Percentiles rank a stretch among this genome's conserved stretches.
Conservation (phyloP, 2,113 vertebrate species). For the Odobenus rosmarus region DNA sequence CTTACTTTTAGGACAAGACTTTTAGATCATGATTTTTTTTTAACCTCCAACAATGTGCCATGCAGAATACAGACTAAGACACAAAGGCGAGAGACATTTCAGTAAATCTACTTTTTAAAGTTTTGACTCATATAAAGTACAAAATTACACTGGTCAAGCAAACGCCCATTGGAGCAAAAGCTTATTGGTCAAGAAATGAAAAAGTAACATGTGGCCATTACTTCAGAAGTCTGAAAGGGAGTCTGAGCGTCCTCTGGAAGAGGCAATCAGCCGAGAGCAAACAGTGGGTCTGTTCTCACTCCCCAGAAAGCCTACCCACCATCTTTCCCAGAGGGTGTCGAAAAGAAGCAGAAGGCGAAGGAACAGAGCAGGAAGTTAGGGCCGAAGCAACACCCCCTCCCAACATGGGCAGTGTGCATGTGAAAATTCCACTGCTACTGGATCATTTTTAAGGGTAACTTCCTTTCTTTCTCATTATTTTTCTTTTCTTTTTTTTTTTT, state of each 20-base stretch:
- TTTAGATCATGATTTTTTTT: background rate
- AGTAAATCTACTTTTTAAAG: background rate
- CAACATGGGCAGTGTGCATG: background rate
- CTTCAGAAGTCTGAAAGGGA: slow-evolving; percentile 5
- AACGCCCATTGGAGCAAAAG: too few relatives aligned
- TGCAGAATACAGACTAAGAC: background rate
- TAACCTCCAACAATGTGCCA: background rate
- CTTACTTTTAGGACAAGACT: background rate
- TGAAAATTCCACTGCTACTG: background rate
- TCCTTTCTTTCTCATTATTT: background rate
- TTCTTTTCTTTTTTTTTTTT: background rate
- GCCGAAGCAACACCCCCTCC: background rate
- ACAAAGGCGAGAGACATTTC: background rate
- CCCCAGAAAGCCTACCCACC: background rate
- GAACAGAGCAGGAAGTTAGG: background rate
- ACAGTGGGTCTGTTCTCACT: background rate
- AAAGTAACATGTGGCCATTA: background rate
- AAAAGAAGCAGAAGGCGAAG: background rate
- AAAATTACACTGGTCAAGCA: background rate
- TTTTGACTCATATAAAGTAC: background rate
- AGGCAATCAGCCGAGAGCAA: background rate
- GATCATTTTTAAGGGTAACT: background rate
- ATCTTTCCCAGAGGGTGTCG: background rate
- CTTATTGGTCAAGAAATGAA: background rate
- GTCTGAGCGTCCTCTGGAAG: background rate